Base-by-base conservation (phyloP, 2,888 invertebrate species). In the Rhamphomyia laevipes region DNA sequence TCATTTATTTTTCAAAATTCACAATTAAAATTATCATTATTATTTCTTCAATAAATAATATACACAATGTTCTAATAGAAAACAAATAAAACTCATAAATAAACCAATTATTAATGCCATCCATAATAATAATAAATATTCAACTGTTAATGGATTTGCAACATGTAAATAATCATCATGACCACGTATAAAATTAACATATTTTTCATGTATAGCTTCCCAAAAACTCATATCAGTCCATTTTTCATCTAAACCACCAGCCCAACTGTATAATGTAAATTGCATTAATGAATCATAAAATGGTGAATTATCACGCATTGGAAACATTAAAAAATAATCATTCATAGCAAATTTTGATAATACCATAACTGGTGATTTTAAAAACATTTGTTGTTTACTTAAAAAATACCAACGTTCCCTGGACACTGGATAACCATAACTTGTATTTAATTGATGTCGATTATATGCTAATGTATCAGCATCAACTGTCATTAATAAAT, bases 391-490 rank as follows among this genome's bases (percentile, higher is more conserved):
- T 33, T 64, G 64, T 48, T 56, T 52, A n/a, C 57, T 49, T 2
- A 67, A 43, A 21, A 62, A 61, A 0, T 46, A 17, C 66, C 67
- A 66, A 13, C 65, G 66, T 56, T 66, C 67, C 2, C 55, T 49
- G 45, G 60, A 55, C 4, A 60, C 46, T 5, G 60, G 57, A 45
- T 61, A 66, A 5, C 60, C 66, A 31, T 43, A 65, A 0, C 52
- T 56, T 2, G 54, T 55, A 30, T 66, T 64, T 1, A 66, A 45
- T 2, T 40, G 11, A 16, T 61, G 60, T 0, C 63, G 61, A 52
- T 60, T 57, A 13, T 13, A 13, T n/a, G 35, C 35, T 35, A 35
- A 35, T 35, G n/a, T n/a, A 35, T 35, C 35, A 5, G 35, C 13
- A n/a, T 35, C 35, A 35, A 35, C 35, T n/a, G 35, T 2, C 13